Evolutionary conservation across 2,888 invertebrate genomes (phyloP).

Genomic region (Choreutis nemorana): DNA sequence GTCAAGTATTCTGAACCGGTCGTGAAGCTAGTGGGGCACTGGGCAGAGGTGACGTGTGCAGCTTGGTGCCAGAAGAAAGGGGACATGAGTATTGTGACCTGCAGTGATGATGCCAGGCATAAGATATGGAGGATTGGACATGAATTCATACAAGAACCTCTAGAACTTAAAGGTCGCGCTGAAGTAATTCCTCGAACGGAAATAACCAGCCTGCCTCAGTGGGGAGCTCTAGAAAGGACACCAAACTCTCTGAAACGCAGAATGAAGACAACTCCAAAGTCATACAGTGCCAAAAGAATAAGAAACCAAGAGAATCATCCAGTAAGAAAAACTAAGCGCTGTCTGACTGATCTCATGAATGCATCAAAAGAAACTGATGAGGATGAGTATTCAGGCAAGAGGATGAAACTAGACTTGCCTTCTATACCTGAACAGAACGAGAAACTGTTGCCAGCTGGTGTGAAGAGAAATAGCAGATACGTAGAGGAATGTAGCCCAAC

Average conservation of each 20-base stretch:
- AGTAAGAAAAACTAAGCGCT: conserved; percentile 36
- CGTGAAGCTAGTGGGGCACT: conserved; percentile 76
- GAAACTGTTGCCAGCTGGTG: conserved; percentile 20
- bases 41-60: conserved; percentile 87
- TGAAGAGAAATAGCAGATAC: conserved; percentile 34
- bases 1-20: conserved; percentile 71
- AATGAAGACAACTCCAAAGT: conserved; percentile 18
- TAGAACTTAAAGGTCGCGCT: conserved; percentile 19
- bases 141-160: conserved; percentile 42
- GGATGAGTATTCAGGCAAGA: conserved; percentile 22
- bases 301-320: conserved; percentile 13
- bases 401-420: conserved; percentile 20
- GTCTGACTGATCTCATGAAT: conserved; percentile 44
- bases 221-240: conserved; percentile 38
- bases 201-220: too few relatives aligned
- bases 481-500: conserved; percentile 14
- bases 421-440: conserved; percentile 16
- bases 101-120: conserved; percentile 83
- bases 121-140: conserved; percentile 77
- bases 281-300: conserved; percentile 19
- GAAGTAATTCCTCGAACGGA: conserved; percentile 19
- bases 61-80: conserved; percentile 74
- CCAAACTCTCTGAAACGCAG: conserved; percentile 55
- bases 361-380: conserved; percentile 27
- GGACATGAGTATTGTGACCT: conserved; percentile 75